These are phyloP conservation scores for Brenthis ino DNA, from an alignment of 2,888 invertebrate species.

Conservation along the genomic window DNA sequence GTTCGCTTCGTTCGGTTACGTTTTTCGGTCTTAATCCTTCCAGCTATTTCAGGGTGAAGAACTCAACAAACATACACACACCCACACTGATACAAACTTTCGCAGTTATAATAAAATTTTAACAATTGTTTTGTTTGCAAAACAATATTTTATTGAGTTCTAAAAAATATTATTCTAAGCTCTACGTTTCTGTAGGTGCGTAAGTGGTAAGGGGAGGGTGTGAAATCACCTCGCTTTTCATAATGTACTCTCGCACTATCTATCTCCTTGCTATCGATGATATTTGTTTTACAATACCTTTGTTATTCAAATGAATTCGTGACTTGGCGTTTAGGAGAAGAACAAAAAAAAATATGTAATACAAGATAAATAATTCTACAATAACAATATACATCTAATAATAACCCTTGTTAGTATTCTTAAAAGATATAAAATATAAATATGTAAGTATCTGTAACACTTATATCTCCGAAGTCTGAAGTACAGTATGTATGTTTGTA, in stretches of 20 bases:
- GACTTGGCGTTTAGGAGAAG: conserved; percentile 4
- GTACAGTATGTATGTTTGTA: too few species aligned
- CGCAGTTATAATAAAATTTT: too few species aligned
- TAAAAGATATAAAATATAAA: neutral
- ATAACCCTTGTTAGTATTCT: neutral
- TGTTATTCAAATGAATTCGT: conserved; percentile 27
- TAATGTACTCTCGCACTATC: conserved; percentile 38
- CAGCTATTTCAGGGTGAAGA: too few species aligned
- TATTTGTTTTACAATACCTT: conserved; percentile 37
- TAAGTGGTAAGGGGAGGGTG: conserved; percentile 47
- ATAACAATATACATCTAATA: neutral
- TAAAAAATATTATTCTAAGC: conserved; percentile 39
- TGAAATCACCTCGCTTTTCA: conserved; percentile 41
- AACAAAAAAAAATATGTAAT: conserved; percentile 3
- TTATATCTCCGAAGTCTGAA: too few species aligned
- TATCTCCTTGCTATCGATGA: conserved; percentile 42
- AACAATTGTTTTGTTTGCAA: neutral
- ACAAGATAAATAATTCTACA: neutral
- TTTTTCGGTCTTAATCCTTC: too few species aligned
- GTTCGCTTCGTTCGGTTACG: too few species aligned
- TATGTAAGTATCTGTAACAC: neutral
- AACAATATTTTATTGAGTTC: neutral
- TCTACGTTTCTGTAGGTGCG: conserved; percentile 48
- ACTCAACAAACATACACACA: too few species aligned
- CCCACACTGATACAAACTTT: too few species aligned